phyloP scores from a whole-genome alignment of 2,888 invertebrate genomes.

The Leptinotarsa tumamoca region DNA sequence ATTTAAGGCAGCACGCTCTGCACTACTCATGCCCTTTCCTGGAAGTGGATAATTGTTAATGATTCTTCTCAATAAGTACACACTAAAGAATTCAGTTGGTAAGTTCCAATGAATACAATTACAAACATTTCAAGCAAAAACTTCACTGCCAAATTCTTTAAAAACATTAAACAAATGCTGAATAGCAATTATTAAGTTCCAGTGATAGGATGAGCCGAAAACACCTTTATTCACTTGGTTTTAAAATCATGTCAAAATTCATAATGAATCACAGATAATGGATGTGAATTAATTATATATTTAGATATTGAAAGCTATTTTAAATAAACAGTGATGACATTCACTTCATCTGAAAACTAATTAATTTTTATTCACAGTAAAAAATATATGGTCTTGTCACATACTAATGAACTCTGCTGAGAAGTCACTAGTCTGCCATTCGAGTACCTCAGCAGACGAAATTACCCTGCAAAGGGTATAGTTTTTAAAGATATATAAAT shows the following conservation, averaged over 20 bases:
- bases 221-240: not conserved
- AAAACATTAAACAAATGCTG: not conserved
- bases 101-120: not conserved
- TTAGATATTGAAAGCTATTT: too few relatives aligned
- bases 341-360: too few relatives aligned
- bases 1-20: constrained; percentile 69
- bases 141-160: not conserved
- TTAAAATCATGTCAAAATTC: not conserved
- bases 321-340: too few relatives aligned
- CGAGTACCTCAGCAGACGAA: too few relatives aligned
- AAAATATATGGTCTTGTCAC: too few relatives aligned
- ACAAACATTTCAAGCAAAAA: not conserved
- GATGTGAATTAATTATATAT: too few relatives aligned
- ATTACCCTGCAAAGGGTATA: too few relatives aligned
- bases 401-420: too few relatives aligned
- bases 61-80: not conserved
- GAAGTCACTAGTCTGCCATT: too few relatives aligned
- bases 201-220: not conserved
- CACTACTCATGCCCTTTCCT: constrained; percentile 69
- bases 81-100: not conserved
- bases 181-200: not conserved
- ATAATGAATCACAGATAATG: too few relatives aligned
- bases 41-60: constrained; percentile 16
- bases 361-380: too few relatives aligned
- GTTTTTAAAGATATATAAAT: not conserved